Percentiles rank a stretch among this genome's conserved stretches.
Evolutionary conservation across 1,140 invertebrate species (phyloP).

Genomic region (Drosophila ananassae): DNA sequence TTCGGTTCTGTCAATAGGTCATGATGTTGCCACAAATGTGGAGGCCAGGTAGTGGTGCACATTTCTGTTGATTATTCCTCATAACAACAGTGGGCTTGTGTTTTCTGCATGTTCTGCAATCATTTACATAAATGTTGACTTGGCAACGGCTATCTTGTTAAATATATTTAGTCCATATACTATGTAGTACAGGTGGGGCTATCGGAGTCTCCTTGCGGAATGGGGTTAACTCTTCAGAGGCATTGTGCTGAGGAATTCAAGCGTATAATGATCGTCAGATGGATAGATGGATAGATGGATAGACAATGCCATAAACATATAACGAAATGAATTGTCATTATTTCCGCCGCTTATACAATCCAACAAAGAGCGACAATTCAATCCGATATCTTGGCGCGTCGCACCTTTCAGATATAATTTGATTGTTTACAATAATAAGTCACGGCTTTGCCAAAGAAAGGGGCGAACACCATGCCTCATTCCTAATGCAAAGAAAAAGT

Average conservation of each 20-base stretch:
- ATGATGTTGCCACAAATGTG: conserved; percentile 15
- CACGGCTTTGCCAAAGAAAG: conserved; percentile 59
- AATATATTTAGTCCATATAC: conserved; percentile 4
- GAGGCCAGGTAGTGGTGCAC: conserved; percentile 10
- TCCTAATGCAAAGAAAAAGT: conserved; percentile 40
- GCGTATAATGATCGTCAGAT: conserved; percentile 61
- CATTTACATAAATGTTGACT: conserved; percentile 56
- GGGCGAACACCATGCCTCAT: not conserved
- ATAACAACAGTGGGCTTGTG: conserved; percentile 16
- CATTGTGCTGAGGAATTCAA: conserved; percentile 61
- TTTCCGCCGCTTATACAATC: conserved; percentile 68
- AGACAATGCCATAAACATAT: conserved; percentile 69
- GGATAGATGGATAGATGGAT: conserved; percentile 41
- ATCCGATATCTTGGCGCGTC: conserved; percentile 52
- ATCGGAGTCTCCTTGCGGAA: conserved; percentile 32
- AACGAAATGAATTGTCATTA: conserved; percentile 68
- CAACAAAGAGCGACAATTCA: conserved; percentile 54
- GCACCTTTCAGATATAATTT: conserved; percentile 53
- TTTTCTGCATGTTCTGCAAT: conserved; percentile 39
- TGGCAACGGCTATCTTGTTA: conserved; percentile 25
- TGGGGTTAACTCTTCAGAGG: conserved; percentile 47
- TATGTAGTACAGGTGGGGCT: conserved; percentile 8
- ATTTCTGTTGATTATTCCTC: conserved; percentile 36
- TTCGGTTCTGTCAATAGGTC: conserved; percentile 52
- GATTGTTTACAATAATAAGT: conserved; percentile 64